phyloP scores from a whole-genome alignment of 2,797 vertebrate species.

The Amblyopsis hoosieri region DNA sequence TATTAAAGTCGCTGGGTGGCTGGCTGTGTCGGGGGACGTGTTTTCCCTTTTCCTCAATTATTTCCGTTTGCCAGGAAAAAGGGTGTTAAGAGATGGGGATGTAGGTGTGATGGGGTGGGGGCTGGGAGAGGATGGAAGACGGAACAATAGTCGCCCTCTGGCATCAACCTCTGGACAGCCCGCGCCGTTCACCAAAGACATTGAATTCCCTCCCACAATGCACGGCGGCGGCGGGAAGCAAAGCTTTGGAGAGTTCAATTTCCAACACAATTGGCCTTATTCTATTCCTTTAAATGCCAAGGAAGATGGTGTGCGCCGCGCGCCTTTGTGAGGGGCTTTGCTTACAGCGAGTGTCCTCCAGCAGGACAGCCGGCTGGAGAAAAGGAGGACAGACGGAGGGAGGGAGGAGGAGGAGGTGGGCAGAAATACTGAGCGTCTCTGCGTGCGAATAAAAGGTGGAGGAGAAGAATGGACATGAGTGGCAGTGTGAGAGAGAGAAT shows the following conservation, averaged over 20 bases:
- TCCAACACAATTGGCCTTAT: conserved; percentile 83
- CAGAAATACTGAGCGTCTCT: conserved; percentile 59
- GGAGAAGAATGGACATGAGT: conserved; percentile 55
- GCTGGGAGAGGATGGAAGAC: conserved; percentile 43
- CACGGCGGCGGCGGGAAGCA: conserved; percentile 72
- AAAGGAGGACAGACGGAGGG: conserved; percentile 43
- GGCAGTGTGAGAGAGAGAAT: conserved; percentile 40
- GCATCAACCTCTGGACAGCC: conserved; percentile 75
- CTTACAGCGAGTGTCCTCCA: conserved; percentile 75
- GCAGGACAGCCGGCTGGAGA: conserved; percentile 40
- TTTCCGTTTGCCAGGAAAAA: conserved; percentile 42
- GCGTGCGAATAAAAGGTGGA: conserved; percentile 46
- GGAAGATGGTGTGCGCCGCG: conserved; percentile 72
- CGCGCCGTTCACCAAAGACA: conserved; percentile 74
- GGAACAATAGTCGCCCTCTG: conserved; percentile 75
- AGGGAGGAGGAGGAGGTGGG: conserved; percentile 39
- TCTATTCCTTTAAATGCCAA: conserved; percentile 81
- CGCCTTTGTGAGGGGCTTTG: conserved; percentile 77
- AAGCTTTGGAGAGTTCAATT: conserved; percentile 84
- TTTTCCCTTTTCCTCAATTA: not conserved
- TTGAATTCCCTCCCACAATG: conserved; percentile 78
- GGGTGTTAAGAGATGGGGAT: conserved; percentile 49
- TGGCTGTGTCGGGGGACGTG: not conserved
- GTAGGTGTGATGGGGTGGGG: conserved; percentile 8
- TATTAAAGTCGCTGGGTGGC: conserved; percentile 3